Evolutionary conservation across 2,113 vertebrate species (phyloP), one percentile per base, ranked within the genome.

Genomic region (Sula dactylatra): DNA sequence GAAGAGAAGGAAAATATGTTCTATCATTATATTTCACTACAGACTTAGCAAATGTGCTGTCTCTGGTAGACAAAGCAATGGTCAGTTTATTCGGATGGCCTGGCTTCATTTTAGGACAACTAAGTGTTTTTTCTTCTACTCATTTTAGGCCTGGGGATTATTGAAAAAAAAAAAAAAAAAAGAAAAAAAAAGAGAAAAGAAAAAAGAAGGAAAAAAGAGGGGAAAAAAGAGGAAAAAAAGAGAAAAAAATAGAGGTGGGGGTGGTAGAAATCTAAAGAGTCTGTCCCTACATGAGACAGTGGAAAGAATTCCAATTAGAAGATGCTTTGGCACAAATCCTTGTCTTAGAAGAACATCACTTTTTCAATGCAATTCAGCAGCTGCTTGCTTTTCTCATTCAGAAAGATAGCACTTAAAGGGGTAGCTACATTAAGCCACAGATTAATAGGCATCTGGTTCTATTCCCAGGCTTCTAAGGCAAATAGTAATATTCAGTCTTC

Each of bases 301-400:
- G 31, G 66, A 76, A 76, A 93, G 34, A 76, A 88, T 67, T 91
- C 42, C 21, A 36, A 25, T 66, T 73, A 86, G n/a, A 84, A 82
- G 38, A 64, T 11, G 36, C 17, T 86, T 38, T 71, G 47, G 59
- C 64, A 86, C 31, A 96, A 92, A 81, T 64, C 45, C 77, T 34
- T 72, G 38, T 70, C 79, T 82, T 66, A 91, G 61, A 81, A 86
- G 64, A 87, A 59, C 56, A 88, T 82, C 10, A 64, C 11, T 66
- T 90, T 82, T 58, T 49, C 38, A 65, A 40, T 7, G 11, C 21
- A 92, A 38, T 70, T 74, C 70, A 92, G 71, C 49, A 93, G 67
- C 67, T 96, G 67, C 88, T 96, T 88, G 70, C 42, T 95, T 81
- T 96, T 70, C 90, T 95, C 16, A 49, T 77, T 90, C 70, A 91